These are phyloP conservation scores for Chymomyza procnemis DNA, from an alignment of 2,888 invertebrate genomes.

Conservation along the genomic window DNA sequence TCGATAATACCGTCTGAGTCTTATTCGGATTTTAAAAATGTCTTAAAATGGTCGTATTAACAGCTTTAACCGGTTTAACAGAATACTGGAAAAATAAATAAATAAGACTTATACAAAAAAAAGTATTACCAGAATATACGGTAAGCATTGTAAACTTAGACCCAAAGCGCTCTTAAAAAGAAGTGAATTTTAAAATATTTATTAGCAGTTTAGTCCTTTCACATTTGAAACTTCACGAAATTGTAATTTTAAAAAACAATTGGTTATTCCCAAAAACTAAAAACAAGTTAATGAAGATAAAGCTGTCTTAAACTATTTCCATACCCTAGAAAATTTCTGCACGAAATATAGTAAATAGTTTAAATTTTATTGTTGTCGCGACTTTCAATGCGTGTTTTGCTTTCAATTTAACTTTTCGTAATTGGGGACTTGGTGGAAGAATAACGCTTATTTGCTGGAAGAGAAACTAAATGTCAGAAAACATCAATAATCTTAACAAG, in stretches of 20 bases:
- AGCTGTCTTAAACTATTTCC: not conserved
- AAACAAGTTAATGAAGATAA: no score
- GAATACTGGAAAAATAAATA: not conserved
- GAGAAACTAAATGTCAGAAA: not conserved
- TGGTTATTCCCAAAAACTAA: not conserved
- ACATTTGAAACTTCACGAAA: not conserved
- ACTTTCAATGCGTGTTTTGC: not conserved
- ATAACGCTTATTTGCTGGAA: not conserved
- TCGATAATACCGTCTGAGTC: slow-evolving; percentile 16
- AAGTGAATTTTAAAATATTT: not conserved
- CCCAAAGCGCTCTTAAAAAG: not conserved
- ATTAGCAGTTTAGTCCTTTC: no score
- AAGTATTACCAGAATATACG: slow-evolving; percentile 8
- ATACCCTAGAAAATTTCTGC: slow-evolving; percentile 12
- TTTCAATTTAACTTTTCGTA: not conserved
- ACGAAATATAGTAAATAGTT: slow-evolving; percentile 12
- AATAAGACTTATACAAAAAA: slow-evolving; percentile 9
- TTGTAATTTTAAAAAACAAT: not conserved
- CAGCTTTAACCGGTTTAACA: not conserved
- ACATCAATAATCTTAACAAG: not conserved
- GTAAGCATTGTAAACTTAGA: not conserved
- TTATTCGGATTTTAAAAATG: not conserved
- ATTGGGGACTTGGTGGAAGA: not conserved
- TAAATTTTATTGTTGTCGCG: not conserved
- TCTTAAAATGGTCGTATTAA: slow-evolving; percentile 4